These are phyloP conservation scores for Acheta domesticus DNA, from an alignment of 2,888 invertebrate genomes.

Conservation along the genomic window DNA sequence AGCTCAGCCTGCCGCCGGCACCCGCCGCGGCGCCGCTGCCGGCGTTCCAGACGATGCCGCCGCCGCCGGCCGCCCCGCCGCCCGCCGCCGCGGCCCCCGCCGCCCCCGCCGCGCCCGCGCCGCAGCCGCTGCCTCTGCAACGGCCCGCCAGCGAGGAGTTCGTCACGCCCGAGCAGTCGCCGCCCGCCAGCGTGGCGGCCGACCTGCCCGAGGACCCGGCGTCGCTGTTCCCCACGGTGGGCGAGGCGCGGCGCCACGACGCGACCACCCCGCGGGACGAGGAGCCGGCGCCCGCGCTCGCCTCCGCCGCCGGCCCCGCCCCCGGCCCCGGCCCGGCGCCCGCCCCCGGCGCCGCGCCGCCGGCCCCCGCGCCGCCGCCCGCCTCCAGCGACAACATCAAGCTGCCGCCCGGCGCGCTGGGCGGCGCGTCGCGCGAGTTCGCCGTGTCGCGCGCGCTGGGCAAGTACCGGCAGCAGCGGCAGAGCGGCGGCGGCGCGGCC, in stretches of 20 bases:
- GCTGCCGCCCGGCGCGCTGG: slow-evolving; percentile 55
- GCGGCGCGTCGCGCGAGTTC: slow-evolving; percentile 75
- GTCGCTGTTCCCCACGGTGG: slow-evolving; percentile 68
- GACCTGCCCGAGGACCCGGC: slow-evolving; percentile 49
- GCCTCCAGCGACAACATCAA: slow-evolving; percentile 42
- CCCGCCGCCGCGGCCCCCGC: not conserved
- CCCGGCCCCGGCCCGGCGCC: slow-evolving; percentile 21
- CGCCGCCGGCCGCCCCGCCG: slow-evolving; percentile 39
- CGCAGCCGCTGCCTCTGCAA: not conserved
- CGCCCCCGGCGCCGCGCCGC: not conserved
- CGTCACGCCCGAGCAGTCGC: slow-evolving; percentile 54
- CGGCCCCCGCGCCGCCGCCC: slow-evolving; percentile 57
- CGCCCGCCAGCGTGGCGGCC: slow-evolving; percentile 65
- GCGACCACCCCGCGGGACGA: slow-evolving; percentile 5
- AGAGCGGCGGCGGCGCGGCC: slow-evolving; percentile 42
- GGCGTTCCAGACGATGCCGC: slow-evolving; percentile 50
- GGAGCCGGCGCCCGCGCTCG: not conserved
- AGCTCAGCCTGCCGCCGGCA: slow-evolving; percentile 24
- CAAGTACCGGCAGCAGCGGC: slow-evolving; percentile 70
- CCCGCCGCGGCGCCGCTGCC: slow-evolving; percentile 47
- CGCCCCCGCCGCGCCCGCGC: not conserved
- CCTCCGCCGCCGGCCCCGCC: slow-evolving; percentile 56
- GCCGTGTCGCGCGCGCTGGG: slow-evolving; percentile 78
- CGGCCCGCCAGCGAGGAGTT: slow-evolving; percentile 42
- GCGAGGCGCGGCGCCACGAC: slow-evolving; percentile 62